Percentiles rank a stretch among this genome's conserved stretches.
phyloP scores from a whole-genome alignment of 2,797 vertebrate species.

The Mustela erminea region DNA sequence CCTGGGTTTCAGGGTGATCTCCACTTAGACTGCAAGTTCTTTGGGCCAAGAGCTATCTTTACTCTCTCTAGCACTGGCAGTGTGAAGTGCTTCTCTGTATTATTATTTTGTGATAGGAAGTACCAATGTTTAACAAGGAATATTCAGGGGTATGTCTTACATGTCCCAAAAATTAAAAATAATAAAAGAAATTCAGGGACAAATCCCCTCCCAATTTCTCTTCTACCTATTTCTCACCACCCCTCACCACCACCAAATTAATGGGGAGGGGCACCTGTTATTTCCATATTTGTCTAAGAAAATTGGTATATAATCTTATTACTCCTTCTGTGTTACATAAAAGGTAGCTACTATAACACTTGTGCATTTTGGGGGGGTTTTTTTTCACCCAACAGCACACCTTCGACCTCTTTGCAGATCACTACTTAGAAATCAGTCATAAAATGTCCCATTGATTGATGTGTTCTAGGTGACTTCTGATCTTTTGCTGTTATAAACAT shows the following conservation, averaged over 20 bases:
- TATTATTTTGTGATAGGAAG: neutral
- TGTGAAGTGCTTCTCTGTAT: neutral
- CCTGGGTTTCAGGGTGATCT: neutral
- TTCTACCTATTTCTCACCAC: neutral
- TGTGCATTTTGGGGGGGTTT: neutral
- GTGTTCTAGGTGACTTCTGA: neutral
- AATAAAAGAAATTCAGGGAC: neutral
- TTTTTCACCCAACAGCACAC: neutral
- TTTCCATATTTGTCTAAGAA: neutral
- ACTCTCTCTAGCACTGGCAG: neutral
- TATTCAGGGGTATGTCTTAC: neutral
- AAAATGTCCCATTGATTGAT: neutral
- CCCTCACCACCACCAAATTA: neutral
- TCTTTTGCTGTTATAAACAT: conserved; percentile 10
- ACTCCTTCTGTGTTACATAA: neutral
- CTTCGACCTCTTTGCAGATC: conserved; percentile 9
- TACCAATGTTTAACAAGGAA: neutral
- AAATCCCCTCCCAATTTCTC: neutral
- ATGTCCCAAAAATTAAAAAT: neutral
- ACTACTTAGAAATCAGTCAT: conserved; percentile 22
- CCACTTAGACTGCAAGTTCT: neutral
- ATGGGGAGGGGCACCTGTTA: neutral
- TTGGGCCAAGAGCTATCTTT: neutral
- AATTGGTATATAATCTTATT: neutral
- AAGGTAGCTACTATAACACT: neutral